These are phyloP conservation scores for Benitochromis conjunctus DNA, from an alignment of 2,113 vertebrate species.

Conservation along the genomic window DNA sequence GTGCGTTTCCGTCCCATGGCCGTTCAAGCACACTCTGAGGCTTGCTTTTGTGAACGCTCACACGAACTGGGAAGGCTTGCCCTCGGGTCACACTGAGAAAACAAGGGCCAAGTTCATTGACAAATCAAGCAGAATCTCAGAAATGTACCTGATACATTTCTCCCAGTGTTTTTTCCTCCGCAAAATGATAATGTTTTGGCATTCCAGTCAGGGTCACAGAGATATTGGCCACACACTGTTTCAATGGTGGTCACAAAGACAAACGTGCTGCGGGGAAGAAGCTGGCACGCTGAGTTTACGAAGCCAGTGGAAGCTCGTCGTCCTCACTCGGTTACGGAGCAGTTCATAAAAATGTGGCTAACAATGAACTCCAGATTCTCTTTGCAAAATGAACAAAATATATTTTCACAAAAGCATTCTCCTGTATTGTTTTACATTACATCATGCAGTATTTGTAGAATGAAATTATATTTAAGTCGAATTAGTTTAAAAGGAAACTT, in stretches of 20 bases:
- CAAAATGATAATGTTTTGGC: conserved; percentile 28
- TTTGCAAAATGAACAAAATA: conserved; percentile 7
- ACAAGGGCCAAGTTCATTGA: conserved; percentile 63
- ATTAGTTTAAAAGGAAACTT: neutral
- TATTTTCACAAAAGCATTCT: neutral
- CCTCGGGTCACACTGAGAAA: conserved; percentile 37
- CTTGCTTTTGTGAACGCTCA: conserved; percentile 49
- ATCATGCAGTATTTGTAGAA: neutral
- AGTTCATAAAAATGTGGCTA: neutral
- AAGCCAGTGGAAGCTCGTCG: neutral
- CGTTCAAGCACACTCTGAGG: conserved; percentile 42
- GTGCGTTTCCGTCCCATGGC: conserved; percentile 47
- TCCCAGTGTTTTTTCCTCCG: neutral
- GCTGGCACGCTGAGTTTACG: neutral
- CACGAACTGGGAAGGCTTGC: conserved; percentile 39
- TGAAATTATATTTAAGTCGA: neutral
- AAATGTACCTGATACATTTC: conserved; percentile 35
- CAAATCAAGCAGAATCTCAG: conserved; percentile 52
- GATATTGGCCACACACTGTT: conserved; percentile 27
- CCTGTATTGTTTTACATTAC: neutral
- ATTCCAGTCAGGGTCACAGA: conserved; percentile 36
- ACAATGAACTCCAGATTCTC: conserved; percentile 15
- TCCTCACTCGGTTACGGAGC: neutral
- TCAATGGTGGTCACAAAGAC: conserved; percentile 41
- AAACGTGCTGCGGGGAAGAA: neutral